A percentile compares a stretch with the other conserved stretches of the same genome.
Conservation (phyloP, 2,888 invertebrate genomes). For the Kuschelorhynchus macadamiae region DNA sequence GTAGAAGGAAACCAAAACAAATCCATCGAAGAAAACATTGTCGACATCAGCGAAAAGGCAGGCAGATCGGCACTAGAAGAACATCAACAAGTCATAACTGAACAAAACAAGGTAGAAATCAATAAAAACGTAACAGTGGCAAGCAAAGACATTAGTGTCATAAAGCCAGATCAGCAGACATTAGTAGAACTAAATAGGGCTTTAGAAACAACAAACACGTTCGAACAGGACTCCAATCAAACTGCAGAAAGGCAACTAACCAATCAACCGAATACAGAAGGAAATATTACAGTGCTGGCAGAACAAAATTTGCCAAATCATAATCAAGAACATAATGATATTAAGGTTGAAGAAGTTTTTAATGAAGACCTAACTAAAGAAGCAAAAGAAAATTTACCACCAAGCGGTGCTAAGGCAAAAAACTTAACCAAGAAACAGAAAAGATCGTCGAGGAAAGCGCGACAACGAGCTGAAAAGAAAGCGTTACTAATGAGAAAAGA, state of each 20-base stretch:
- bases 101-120: too few relatives aligned
- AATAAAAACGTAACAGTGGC: too few relatives aligned
- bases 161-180: too few relatives aligned
- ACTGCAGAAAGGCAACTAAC: neutral
- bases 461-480: conserved; percentile 53
- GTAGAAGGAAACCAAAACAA: too few relatives aligned
- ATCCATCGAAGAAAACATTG: too few relatives aligned
- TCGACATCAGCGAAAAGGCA: conserved; percentile 19
- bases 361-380: conserved; percentile 1
- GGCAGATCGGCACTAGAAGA: too few relatives aligned
- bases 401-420: conserved; percentile 32
- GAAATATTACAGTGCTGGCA: conserved; percentile 1
- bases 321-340: conserved; percentile 1
- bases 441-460: conserved; percentile 51
- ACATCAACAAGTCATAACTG: too few relatives aligned
- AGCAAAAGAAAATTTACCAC: conserved; percentile 45
- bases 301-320: neutral
- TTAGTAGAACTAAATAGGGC: too few relatives aligned
- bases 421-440: conserved; percentile 52
- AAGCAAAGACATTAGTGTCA: too few relatives aligned
- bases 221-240: too few relatives aligned
- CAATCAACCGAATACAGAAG: neutral
- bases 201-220: too few relatives aligned
- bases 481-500: conserved; percentile 50
- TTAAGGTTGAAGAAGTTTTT: neutral